phyloP scores from a whole-genome alignment of 2,888 invertebrate genomes.

The Drosophila pseudotakahashii region DNA sequence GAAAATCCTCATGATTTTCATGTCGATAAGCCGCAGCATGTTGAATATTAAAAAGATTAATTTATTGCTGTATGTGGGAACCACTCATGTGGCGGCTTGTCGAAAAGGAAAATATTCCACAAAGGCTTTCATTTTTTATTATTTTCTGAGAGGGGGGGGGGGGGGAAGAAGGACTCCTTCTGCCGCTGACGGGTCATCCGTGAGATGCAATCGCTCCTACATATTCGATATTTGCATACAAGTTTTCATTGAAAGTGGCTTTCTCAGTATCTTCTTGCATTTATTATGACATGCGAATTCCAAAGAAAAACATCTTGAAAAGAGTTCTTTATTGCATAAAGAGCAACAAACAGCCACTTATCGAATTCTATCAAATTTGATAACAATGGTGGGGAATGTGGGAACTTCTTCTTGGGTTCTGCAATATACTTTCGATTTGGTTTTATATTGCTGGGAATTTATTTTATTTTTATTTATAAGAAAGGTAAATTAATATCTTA shows the following conservation, averaged over 20 bases:
- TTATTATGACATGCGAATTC: conserved; percentile 7
- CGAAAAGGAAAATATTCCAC: conserved; percentile 11
- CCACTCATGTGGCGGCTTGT: conserved; percentile 17
- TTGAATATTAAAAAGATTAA: conserved; percentile 48
- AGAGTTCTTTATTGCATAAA: conserved; percentile 11
- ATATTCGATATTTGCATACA: conserved; percentile 10
- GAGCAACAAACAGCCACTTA: conserved; percentile 1
- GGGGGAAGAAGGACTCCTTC: not conserved
- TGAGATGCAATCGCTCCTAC: conserved; percentile 15
- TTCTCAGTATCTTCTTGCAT: conserved; percentile 13
- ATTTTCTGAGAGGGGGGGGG: not conserved
- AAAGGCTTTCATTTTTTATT: conserved; percentile 12
- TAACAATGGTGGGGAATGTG: conserved; percentile 2
- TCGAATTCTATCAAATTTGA: conserved; percentile 5
- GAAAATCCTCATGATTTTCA: conserved; percentile 50
- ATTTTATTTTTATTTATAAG: too few relatives aligned
- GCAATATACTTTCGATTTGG: not conserved
- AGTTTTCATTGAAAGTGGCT: conserved; percentile 8
- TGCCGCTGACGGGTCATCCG: conserved; percentile 16
- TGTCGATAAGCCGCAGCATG: conserved; percentile 52
- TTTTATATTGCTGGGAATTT: not conserved
- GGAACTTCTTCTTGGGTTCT: not conserved
- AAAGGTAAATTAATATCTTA: too few relatives aligned
- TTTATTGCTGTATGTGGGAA: conserved; percentile 20
- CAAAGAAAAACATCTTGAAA: conserved; percentile 13